Conservation (phyloP, 2,888 invertebrate genomes). For the Drosophila subsilvestris region DNA sequence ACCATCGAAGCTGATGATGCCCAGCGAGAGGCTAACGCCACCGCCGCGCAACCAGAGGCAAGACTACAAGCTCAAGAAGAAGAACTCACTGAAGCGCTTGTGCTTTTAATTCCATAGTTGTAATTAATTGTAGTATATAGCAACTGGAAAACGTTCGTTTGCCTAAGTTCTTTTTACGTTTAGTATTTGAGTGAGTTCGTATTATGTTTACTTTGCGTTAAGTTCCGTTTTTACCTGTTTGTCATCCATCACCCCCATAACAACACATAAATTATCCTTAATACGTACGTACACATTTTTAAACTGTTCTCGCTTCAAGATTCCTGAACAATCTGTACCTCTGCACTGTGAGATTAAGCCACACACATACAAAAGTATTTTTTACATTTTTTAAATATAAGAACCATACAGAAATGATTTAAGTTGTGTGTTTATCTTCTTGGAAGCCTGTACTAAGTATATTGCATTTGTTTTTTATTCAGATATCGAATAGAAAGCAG, state of each 20-base stretch:
- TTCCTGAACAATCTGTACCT: conserved; percentile 51
- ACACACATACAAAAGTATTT: conserved; percentile 41
- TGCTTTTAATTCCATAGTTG: conserved; percentile 51
- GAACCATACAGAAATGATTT: conserved; percentile 22
- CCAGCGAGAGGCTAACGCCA: conserved; percentile 57
- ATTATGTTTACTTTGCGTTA: conserved; percentile 12
- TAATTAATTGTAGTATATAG: conserved; percentile 41
- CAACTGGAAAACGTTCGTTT: conserved; percentile 26
- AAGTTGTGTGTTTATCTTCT: not conserved
- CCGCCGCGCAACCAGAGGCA: conserved; percentile 58
- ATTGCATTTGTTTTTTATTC: too few relatives aligned
- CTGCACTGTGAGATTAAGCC: conserved; percentile 71
- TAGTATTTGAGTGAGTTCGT: conserved; percentile 19
- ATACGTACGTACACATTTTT: conserved; percentile 10
- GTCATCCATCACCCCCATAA: conserved; percentile 17
- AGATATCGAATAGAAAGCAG: too few relatives aligned
- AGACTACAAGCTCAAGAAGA: conserved; percentile 63
- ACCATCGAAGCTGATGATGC: conserved; percentile 74
- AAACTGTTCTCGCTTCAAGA: conserved; percentile 27
- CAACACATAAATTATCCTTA: conserved; percentile 13
- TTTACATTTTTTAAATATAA: conserved; percentile 46
- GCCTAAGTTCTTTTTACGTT: conserved; percentile 19
- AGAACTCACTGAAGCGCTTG: conserved; percentile 67
- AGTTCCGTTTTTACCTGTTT: conserved; percentile 9
- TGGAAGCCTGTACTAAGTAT: not conserved